Conservation (phyloP, 2,888 invertebrate species). For the Clepsis dumicolana region DNA sequence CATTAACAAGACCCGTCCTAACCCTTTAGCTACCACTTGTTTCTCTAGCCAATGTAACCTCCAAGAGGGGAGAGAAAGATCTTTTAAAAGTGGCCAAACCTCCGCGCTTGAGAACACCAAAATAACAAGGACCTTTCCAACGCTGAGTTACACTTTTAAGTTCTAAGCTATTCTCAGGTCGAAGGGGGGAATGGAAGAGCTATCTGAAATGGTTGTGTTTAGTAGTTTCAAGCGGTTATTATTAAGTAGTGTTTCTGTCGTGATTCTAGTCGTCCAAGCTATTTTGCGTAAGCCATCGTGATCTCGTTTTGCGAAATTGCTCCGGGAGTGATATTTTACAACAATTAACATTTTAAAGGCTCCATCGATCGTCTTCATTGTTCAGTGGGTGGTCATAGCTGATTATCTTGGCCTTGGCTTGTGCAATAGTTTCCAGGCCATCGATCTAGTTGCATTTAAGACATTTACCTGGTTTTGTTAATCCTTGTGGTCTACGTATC, state of each 20-base stretch:
- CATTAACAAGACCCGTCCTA: conserved; percentile 4
- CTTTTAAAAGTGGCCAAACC: conserved; percentile 15
- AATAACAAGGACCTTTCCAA: not conserved
- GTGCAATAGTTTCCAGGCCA: conserved; percentile 31
- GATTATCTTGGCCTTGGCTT: conserved; percentile 36
- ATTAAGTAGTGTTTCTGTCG: conserved; percentile 57
- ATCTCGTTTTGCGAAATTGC: conserved; percentile 54
- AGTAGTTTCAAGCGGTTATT: conserved; percentile 53
- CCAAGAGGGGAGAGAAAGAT: conserved; percentile 4
- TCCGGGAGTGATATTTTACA: conserved; percentile 56
- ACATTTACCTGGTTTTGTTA: conserved; percentile 5
- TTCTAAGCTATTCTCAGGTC: not conserved
- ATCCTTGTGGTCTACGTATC: not conserved
- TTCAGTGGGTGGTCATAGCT: conserved; percentile 34
- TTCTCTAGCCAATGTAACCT: not conserved
- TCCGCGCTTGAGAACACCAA: conserved; percentile 42
- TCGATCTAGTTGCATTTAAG: conserved; percentile 13
- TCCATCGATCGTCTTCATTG: conserved; percentile 47
- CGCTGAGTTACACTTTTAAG: not conserved
- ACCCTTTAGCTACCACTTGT: not conserved
- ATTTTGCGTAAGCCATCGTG: conserved; percentile 56
- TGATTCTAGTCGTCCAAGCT: conserved; percentile 55
- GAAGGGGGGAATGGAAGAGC: conserved; percentile 31
- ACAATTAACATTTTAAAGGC: conserved; percentile 49
- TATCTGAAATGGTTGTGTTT: conserved; percentile 45